These are phyloP conservation scores for Perizoma affinitatum DNA, from an alignment of 2,888 invertebrate species.

Conservation along the genomic window DNA sequence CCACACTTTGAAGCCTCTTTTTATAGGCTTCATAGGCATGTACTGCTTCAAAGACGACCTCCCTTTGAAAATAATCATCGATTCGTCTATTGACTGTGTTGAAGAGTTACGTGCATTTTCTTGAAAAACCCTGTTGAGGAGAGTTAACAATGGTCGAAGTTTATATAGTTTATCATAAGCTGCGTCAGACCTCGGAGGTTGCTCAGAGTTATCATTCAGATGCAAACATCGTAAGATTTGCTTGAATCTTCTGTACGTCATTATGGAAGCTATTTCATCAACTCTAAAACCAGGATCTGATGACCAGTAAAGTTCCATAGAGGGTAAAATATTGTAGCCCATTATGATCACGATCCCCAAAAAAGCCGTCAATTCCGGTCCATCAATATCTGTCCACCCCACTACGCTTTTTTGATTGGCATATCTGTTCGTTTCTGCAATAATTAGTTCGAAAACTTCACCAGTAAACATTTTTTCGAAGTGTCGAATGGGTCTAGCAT, in stretches of 20 bases:
- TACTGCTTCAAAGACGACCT: constrained; percentile 2
- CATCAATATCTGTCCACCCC: constrained; percentile 21
- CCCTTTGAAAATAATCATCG: constrained; percentile 41
- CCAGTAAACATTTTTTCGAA: too few relatives aligned
- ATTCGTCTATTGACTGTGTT: constrained; percentile 38
- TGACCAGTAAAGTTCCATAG: constrained; percentile 37
- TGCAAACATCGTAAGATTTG: constrained; percentile 35
- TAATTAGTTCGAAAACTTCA: constrained; percentile 7
- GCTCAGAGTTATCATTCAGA: constrained; percentile 33
- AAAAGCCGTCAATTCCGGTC: constrained; percentile 25
- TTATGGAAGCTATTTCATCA: constrained; percentile 28
- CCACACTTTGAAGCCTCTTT: not conserved
- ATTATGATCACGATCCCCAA: constrained; percentile 25
- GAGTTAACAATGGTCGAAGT: constrained; percentile 30
- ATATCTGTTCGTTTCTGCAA: constrained; percentile 9
- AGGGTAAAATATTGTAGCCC: constrained; percentile 32
- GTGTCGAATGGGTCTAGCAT: too few relatives aligned
- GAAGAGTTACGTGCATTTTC: constrained; percentile 30
- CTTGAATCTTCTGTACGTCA: constrained; percentile 35
- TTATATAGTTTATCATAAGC: constrained; percentile 36
- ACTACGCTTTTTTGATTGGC: constrained; percentile 3
- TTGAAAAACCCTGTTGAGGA: constrained; percentile 25
- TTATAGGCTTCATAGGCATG: not conserved
- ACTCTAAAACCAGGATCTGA: constrained; percentile 33
- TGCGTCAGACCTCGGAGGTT: constrained; percentile 17